Percentiles rank a stretch among this genome's conserved stretches.
These are phyloP conservation scores for Catocala sponsa DNA, from an alignment of 2,888 invertebrate species.

Conservation along the genomic window DNA sequence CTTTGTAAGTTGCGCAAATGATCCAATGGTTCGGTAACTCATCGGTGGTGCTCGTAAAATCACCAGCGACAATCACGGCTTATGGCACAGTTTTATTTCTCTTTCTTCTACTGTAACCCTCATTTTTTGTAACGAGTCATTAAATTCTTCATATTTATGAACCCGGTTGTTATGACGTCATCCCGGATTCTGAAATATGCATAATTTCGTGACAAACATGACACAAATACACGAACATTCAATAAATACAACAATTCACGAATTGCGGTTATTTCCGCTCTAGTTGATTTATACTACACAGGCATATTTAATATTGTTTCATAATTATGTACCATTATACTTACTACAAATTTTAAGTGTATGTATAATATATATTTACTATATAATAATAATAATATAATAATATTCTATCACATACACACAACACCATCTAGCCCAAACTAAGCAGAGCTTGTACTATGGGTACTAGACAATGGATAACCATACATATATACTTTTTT, in stretches of 20 bases:
- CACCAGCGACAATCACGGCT: conserved; percentile 48
- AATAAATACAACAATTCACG: conserved; percentile 1
- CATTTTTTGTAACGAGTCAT: conserved; percentile 19
- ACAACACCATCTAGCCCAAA: too few species aligned
- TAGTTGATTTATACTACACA: conserved; percentile 7
- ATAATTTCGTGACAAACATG: conserved; percentile 5
- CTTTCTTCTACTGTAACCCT: conserved; percentile 36
- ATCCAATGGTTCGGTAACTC: conserved; percentile 61
- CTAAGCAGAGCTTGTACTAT: too few species aligned
- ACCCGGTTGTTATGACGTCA: conserved; percentile 22
- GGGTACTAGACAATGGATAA: too few species aligned
- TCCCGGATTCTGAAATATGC: conserved; percentile 14
- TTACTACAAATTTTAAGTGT: too few species aligned
- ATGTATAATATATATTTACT: too few species aligned
- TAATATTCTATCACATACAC: too few species aligned
- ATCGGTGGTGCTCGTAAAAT: conserved; percentile 65
- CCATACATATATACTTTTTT: too few species aligned
- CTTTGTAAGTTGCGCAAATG: conserved; percentile 66
- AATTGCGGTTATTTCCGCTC: conserved; percentile 18
- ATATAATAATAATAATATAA: too few species aligned
- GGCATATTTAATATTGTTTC: conserved; percentile 1
- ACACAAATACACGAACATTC: neutral
- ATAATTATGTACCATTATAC: neutral
- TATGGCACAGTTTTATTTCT: conserved; percentile 36
- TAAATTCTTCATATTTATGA: conserved; percentile 32